Base-by-base conservation (phyloP, 2,113 vertebrate species). In the Arenaria interpres region DNA sequence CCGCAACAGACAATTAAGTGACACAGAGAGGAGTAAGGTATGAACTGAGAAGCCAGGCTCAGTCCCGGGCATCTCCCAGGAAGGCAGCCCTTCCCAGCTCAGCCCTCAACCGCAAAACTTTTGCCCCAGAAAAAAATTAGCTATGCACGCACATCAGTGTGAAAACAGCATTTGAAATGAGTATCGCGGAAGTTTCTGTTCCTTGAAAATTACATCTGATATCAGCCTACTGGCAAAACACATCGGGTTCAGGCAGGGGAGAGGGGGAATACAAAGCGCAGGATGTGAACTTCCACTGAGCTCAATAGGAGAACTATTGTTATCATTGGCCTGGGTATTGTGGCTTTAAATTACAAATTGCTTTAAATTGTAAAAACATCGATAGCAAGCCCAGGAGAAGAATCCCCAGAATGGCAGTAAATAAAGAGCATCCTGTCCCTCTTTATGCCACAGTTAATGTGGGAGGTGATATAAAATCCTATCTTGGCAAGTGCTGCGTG, bases 321-420 rank as follows among this genome's bases (percentile, higher is more conserved):
- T 95, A 76, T 93, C 9, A 0, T 95, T 92, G 90, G 90, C 84
- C 32, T 87, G 64, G 9, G 23, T 85, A 85, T 72, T 79, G 80
- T 69, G 77, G 90, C 77, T 95, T 95, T 85, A 95, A 92, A 93
- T 89, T 76, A 76, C 87, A 85, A 81, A 94, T 95, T 35, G 74
- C 80, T 90, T 92, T 75, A 93, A 87, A 93, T 57, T 88, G 64
- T 93, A 83, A 91, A 97, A 95, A 82, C 91, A 88, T 57, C 1
- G 10, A 95, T 69, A 91, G 92, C 53, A 46, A 87, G n/a, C 83
- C 53, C 83, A 66, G 30, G 53, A 93, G 80, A 89, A 90, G 69
- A 64, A 91, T 66, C 53, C 82, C 45, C 80, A 76, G 46, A 79
- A 92, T 46, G 32, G 62, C 74, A 94, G 87, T 89, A 94, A 95